phyloP scores from a whole-genome alignment of 2,888 invertebrate genomes.

The Pterostichus madidus region DNA sequence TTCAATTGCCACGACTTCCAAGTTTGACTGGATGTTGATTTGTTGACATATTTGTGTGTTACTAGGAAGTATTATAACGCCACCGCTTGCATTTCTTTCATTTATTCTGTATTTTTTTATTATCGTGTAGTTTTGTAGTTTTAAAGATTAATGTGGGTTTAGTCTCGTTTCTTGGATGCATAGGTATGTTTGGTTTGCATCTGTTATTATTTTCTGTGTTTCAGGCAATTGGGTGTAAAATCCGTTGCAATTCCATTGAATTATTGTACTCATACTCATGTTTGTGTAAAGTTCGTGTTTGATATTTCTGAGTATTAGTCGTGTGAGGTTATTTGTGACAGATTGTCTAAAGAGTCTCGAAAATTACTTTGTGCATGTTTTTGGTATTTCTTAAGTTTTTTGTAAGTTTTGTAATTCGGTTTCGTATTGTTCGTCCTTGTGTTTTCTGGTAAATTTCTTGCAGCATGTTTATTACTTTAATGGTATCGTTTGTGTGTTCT shows the following conservation, averaged over 20 bases:
- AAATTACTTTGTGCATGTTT: neutral
- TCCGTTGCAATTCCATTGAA: conserved; percentile 8
- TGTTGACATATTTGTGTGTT: neutral
- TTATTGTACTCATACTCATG: conserved; percentile 12
- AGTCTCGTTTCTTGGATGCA: conserved; percentile 6
- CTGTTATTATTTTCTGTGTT: conserved; percentile 2
- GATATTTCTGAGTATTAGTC: neutral
- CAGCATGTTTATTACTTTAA: neutral
- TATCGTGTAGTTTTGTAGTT: neutral
- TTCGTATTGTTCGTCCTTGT: neutral
- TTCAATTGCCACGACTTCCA: conserved; percentile 67
- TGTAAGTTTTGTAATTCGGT: neutral
- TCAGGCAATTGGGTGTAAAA: neutral
- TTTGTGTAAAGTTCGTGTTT: neutral
- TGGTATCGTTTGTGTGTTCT: neutral
- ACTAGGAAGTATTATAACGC: conserved; percentile 61
- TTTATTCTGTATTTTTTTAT: conserved; percentile 6
- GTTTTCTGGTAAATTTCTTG: neutral
- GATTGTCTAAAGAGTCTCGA: neutral
- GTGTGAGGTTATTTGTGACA: conserved; percentile 7
- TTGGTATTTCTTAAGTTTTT: neutral
- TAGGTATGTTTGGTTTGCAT: neutral
- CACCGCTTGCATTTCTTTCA: conserved; percentile 62
- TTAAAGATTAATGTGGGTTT: neutral
- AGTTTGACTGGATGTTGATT: conserved; percentile 44